Percentiles rank a stretch among this genome's conserved stretches.
These are phyloP conservation scores for Phyllotreta striolata DNA, from an alignment of 2,888 invertebrate genomes.

Conservation along the genomic window DNA sequence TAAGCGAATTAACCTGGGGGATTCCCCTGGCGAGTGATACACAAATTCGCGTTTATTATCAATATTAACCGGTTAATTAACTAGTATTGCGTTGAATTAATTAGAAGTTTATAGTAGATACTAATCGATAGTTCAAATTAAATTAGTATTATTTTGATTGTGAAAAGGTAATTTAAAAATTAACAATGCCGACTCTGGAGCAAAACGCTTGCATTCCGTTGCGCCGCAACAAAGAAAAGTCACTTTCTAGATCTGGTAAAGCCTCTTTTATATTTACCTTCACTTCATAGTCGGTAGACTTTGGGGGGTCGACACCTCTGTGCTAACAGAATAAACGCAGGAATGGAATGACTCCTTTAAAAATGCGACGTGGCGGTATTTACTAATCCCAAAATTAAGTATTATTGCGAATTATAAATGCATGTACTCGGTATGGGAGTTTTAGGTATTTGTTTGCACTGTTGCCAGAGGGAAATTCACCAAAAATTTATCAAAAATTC, in stretches of 20 bases:
- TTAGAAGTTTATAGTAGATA: background rate
- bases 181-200: constrained; percentile 2
- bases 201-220: constrained; percentile 34
- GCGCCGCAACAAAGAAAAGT: constrained; percentile 31
- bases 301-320: constrained; percentile 30
- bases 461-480: too few species aligned
- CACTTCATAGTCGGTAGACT: constrained; percentile 23
- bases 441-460: too few species aligned
- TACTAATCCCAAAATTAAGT: too few species aligned
- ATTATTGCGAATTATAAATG: too few species aligned
- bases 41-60: too few species aligned
- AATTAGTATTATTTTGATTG: background rate
- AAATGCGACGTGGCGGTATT: too few species aligned
- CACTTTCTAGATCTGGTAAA: constrained; percentile 36
- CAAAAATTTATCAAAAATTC: too few species aligned
- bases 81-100: too few species aligned
- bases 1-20: too few species aligned
- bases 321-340: constrained; percentile 24
- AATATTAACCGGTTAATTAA: too few species aligned
- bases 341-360: constrained; percentile 3
- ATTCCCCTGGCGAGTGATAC: too few species aligned
- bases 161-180: background rate
- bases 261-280: constrained; percentile 34
- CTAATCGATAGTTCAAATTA: background rate
- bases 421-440: too few species aligned